phyloP scores from a whole-genome alignment of 2,113 vertebrate genomes.

The Lampris megalopsis region DNA sequence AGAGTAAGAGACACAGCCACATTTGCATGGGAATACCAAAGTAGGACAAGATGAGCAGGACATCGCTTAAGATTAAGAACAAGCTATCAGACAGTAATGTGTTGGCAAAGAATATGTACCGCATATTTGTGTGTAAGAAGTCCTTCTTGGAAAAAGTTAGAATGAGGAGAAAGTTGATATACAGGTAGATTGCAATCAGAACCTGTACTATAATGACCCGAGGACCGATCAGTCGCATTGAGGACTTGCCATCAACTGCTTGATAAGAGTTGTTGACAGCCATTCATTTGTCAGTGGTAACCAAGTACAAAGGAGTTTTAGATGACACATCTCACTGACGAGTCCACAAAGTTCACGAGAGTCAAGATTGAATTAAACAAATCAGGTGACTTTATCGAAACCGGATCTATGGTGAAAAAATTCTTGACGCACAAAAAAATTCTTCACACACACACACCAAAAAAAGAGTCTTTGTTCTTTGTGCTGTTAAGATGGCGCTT shows the following conservation, averaged over 20 bases:
- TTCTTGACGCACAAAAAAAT: no score
- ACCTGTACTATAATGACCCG: conserved; percentile 42
- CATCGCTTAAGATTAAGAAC: conserved; percentile 32
- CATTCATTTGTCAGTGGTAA: conserved; percentile 16
- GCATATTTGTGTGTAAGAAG: conserved; percentile 51
- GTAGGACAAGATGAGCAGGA: not conserved
- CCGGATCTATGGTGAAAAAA: not conserved
- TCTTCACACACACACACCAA: not conserved
- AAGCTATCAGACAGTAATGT: conserved; percentile 57
- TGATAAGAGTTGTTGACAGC: conserved; percentile 5
- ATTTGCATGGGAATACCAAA: not conserved
- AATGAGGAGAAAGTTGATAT: conserved; percentile 45
- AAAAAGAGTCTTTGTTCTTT: no score
- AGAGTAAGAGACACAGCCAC: conserved; percentile 35
- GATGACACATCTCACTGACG: not conserved
- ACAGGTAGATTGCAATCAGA: conserved; percentile 42
- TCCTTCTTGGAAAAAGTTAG: conserved; percentile 57
- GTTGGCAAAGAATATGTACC: conserved; percentile 68
- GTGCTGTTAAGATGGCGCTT: no score
- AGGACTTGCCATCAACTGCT: not conserved
- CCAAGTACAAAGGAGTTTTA: not conserved
- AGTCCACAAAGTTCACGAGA: not conserved
- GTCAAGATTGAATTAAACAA: not conserved
- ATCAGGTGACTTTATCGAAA: not conserved
- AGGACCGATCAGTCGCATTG: fast-evolving